Percentiles rank a stretch among this genome's conserved stretches.
phyloP scores from a whole-genome alignment of 2,113 vertebrate genomes.

The Rostratula benghalensis region DNA sequence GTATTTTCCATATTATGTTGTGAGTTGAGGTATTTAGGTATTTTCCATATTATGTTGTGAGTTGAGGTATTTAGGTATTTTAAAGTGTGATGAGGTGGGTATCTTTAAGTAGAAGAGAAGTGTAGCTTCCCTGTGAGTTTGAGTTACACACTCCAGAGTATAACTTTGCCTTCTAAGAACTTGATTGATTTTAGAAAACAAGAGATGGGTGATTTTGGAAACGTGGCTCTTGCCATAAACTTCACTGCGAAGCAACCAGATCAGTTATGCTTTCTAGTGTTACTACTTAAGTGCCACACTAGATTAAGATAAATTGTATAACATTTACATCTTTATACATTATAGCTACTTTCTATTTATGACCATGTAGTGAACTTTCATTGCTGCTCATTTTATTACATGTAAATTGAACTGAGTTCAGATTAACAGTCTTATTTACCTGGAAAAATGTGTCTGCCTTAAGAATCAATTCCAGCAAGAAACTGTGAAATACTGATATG shows the following conservation, averaged over 20 bases:
- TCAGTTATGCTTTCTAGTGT: background rate
- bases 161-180: background rate
- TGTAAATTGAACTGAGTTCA: background rate
- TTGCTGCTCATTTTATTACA: background rate
- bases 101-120: background rate
- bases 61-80: background rate
- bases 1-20: background rate
- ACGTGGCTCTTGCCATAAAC: background rate
- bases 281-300: background rate
- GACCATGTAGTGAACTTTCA: background rate
- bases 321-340: background rate
- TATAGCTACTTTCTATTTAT: background rate
- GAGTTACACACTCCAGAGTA: background rate
- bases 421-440: background rate
- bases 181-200: background rate
- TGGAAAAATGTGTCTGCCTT: background rate
- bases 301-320: background rate
- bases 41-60: background rate
- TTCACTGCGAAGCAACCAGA: background rate
- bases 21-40: background rate
- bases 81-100: fast-evolving
- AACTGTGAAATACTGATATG: background rate
- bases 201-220: background rate
- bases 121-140: background rate
- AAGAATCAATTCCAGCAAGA: background rate